A percentile compares a stretch with the other conserved stretches of the same genome.
Conservation (phyloP, 2,113 vertebrate species). For the Aleadryas rufinucha region DNA sequence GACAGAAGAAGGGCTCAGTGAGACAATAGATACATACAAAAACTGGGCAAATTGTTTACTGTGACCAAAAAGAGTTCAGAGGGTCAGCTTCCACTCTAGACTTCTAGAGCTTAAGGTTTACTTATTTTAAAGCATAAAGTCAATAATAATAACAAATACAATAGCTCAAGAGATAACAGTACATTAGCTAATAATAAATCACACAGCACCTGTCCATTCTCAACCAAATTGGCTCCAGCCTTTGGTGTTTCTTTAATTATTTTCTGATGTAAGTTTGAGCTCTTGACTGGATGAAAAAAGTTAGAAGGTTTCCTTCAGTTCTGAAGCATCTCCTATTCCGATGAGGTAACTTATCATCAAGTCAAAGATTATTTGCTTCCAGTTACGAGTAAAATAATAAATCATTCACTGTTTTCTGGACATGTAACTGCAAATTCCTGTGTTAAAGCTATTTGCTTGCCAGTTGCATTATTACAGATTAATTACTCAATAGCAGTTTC, state of each 20-base stretch:
- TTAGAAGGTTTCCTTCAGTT: slow-evolving; percentile 17
- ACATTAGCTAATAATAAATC: not conserved
- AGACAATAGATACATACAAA: not conserved
- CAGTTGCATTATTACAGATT: slow-evolving; percentile 37
- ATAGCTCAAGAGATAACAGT: not conserved
- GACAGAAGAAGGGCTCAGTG: not conserved
- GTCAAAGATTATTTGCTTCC: slow-evolving; percentile 43
- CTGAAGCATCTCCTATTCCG: not conserved
- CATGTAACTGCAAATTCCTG: not conserved
- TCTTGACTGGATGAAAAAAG: not conserved
- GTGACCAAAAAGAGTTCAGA: not conserved
- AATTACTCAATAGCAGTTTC: slow-evolving; percentile 38
- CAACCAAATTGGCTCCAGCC: not conserved
- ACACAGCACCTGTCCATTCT: not conserved
- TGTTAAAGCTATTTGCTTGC: slow-evolving; percentile 34
- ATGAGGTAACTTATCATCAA: not conserved
- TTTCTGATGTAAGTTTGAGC: not conserved
- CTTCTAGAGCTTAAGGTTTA: not conserved
- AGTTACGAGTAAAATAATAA: slow-evolving; percentile 37
- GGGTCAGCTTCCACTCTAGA: not conserved
- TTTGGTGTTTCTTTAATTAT: slow-evolving; percentile 26
- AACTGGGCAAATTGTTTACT: not conserved
- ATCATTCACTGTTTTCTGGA: slow-evolving; percentile 42
- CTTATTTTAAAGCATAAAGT: not conserved
- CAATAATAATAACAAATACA: slow-evolving; percentile 10